These are phyloP conservation scores for Pseudomyrmex cubaensis DNA, from an alignment of 1,140 invertebrate species.

Conservation along the genomic window DNA sequence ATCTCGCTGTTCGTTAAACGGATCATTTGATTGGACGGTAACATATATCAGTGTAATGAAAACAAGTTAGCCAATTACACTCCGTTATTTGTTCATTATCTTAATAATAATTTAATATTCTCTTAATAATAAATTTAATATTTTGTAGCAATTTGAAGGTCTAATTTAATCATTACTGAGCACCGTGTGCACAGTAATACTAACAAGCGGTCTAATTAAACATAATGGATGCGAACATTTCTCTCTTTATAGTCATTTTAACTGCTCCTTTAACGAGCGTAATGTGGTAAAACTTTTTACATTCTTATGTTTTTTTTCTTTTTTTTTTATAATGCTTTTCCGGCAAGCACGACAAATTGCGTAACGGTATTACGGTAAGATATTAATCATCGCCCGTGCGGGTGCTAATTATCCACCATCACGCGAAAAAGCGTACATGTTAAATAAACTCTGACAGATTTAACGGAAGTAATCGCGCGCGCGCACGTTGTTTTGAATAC, in stretches of 20 bases:
- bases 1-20: neutral
- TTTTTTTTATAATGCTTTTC: neutral
- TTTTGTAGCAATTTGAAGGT: neutral
- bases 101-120: neutral
- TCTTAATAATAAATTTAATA: neutral
- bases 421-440: slow-evolving; percentile 5
- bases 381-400: neutral
- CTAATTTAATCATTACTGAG: neutral
- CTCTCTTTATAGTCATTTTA: neutral
- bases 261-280: neutral
- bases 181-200: slow-evolving; percentile 2
- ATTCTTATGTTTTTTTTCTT: neutral
- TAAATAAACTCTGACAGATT: slow-evolving; percentile 15
- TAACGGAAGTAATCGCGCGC: neutral
- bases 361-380: slow-evolving; percentile 10
- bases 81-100: neutral
- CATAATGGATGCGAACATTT: neutral
- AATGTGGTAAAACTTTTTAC: neutral
- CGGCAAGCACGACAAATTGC: slow-evolving; percentile 17
- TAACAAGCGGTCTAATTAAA: neutral
- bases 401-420: slow-evolving; percentile 1
- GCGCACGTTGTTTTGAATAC: neutral
- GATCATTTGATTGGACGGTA: too few relatives aligned
- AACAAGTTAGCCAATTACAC: neutral
- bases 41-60: neutral